Evolutionary conservation across 2,888 invertebrate genomes (phyloP), one percentile per base, ranked within the genome.

Genomic region (Pseudoips prasinana): DNA sequence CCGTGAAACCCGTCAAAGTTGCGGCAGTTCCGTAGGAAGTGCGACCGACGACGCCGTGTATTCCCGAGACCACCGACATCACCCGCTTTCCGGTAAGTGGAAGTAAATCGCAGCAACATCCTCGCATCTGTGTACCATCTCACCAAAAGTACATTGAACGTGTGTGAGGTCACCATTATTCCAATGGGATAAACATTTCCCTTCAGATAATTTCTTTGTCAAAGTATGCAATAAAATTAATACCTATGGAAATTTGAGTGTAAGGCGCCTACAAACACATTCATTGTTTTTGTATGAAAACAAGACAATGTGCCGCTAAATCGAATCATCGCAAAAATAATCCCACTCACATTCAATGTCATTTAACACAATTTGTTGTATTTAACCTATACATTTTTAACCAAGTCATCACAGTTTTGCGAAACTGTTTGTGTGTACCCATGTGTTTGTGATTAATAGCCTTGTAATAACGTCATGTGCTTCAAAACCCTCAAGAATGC

Each of bases 1-100:
- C 65, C 73, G 87, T 20, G 87, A 88, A 40, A 75, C 80, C 1
- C 70, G 86, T 34, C 85, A 85, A 46, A 89, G 88, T 43, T 84
- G 86, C 48, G 87, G 87, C 50, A 86, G 87, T 34, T 85, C 84
- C 1, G 72, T 89, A 30, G 82, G 89, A 54, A 84, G 84, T 51
- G 79, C 73, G 20, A 76, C 82, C 4, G 84, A 85, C 48, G 87
- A 85, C 54, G 85, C 65, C 10, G 62, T 85, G 14, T 87, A 88
- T 46, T 80, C 86, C 3, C 65, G 86, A 20, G 86, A 88, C 37
- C 78, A 65, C 35, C 57, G 86, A 33, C 82, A 69, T 29, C 86
- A 84, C 34, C 81, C 78, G 2, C 70, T 86, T 1, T 70, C 87
- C 48, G 87, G 87, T 87, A 69, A 47, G 46, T 38, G 1, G 14